Conservation (phyloP, 2,113 vertebrate genomes). For the Andinoacara biseriatus region DNA sequence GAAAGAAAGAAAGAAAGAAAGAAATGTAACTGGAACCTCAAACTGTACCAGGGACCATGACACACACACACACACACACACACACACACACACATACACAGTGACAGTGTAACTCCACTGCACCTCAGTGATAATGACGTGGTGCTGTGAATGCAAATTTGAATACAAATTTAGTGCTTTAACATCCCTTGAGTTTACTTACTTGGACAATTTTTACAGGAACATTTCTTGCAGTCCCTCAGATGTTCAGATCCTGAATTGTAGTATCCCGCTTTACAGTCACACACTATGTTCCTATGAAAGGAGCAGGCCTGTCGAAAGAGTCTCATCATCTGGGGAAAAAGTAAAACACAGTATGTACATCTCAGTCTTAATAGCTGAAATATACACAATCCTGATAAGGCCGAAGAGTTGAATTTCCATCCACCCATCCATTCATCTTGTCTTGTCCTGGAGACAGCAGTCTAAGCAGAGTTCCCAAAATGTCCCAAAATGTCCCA, state of each 20-base stretch:
- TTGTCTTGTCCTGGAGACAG: not conserved
- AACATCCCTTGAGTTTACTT: not conserved
- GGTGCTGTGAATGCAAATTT: too few relatives aligned
- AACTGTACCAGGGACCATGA: too few relatives aligned
- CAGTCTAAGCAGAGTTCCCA: not conserved
- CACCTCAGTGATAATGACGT: too few relatives aligned
- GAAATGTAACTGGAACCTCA: too few relatives aligned
- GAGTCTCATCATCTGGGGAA: not conserved
- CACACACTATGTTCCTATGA: not conserved
- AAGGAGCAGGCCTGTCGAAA: too few relatives aligned
- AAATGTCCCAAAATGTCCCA: not conserved
- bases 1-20: too few relatives aligned
- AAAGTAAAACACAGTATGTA: not conserved
- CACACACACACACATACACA: too few relatives aligned
- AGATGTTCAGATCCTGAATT: not conserved
- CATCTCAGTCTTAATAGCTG: not conserved
- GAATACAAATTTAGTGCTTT: not conserved
- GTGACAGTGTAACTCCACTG: too few relatives aligned
- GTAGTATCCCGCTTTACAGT: not conserved
- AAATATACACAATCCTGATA: not conserved
- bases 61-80: too few relatives aligned
- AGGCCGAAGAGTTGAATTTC: not conserved
- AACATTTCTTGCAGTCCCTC: not conserved
- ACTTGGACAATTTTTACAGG: not conserved
- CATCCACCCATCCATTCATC: not conserved